Evolutionary conservation across 2,888 invertebrate genomes (phyloP).

Genomic region (Belgica antarctica): DNA sequence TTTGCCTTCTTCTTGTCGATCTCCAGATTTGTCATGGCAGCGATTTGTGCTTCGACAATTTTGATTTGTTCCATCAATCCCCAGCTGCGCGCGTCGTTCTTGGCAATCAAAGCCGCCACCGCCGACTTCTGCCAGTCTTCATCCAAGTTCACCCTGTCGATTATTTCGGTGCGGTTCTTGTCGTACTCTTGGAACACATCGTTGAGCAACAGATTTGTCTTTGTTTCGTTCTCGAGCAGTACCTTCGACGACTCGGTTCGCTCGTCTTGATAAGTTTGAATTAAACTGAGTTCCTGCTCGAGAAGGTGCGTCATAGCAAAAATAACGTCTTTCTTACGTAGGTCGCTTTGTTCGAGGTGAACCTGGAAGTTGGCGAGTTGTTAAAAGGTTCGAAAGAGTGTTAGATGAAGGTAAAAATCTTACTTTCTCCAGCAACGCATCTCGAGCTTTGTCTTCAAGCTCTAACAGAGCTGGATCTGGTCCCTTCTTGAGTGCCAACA

Average conservation of each 20-base stretch:
- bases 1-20: conserved; percentile 68
- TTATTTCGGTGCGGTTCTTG: conserved; percentile 60
- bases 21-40: conserved; percentile 69
- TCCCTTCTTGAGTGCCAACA: conserved; percentile 61
- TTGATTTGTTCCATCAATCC: conserved; percentile 72
- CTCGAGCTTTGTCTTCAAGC: conserved; percentile 66
- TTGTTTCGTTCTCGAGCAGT: conserved; percentile 66
- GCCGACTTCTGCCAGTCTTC: conserved; percentile 71
- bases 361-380: conserved; percentile 45
- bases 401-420: not conserved
- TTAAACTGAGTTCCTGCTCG: conserved; percentile 63
- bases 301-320: conserved; percentile 69
- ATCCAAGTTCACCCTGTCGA: conserved; percentile 64
- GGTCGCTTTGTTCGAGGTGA: conserved; percentile 55
- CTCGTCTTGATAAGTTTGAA: conserved; percentile 63
- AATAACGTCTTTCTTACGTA: conserved; percentile 67
- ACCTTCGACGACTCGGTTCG: conserved; percentile 60
- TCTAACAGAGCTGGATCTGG: conserved; percentile 65
- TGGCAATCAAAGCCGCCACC: conserved; percentile 68
- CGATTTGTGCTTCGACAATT: conserved; percentile 69
- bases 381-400: not conserved
- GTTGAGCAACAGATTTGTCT: conserved; percentile 61
- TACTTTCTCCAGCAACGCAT: conserved; percentile 61
- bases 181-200: conserved; percentile 64
- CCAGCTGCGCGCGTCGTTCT: conserved; percentile 73